Conservation (phyloP, 1,140 invertebrate species). For the Lamellibrachia luymesi region DNA sequence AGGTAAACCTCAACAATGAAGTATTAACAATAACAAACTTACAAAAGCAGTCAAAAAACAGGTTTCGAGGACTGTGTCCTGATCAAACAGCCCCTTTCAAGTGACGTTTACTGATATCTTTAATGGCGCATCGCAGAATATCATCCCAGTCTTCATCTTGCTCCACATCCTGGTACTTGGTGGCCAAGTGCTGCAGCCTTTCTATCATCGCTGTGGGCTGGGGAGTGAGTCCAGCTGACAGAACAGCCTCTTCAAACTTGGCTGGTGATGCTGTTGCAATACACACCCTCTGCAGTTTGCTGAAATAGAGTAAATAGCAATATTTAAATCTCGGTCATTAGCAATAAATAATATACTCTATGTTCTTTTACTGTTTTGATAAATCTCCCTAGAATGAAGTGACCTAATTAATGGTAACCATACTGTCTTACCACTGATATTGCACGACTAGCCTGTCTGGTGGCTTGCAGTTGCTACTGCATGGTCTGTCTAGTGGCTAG, state of each 20-base stretch:
- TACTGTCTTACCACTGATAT: no score
- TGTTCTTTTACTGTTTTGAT: no score
- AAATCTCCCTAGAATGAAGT: not conserved
- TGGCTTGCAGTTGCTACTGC: no score
- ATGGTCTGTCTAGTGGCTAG: no score
- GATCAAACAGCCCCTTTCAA: not conserved
- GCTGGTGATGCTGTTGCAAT: slow-evolving; percentile 58
- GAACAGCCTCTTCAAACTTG: slow-evolving; percentile 57
- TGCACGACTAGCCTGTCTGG: no score
- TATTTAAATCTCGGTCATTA: no score
- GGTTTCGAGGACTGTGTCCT: not conserved
- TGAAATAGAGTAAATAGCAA: not conserved
- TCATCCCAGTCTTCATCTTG: slow-evolving; percentile 51
- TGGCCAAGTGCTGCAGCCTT: slow-evolving; percentile 35
- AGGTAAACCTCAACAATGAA: no score
- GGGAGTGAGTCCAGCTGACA: slow-evolving; percentile 42
- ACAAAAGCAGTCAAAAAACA: not conserved
- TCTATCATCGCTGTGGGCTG: slow-evolving; percentile 25
- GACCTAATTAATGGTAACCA: not conserved
- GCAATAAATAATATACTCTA: not conserved
- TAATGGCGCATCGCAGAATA: slow-evolving; percentile 41
- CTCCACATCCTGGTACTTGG: slow-evolving; percentile 44
- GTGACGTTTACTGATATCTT: not conserved
- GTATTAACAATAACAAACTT: no score
- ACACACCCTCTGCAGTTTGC: slow-evolving; percentile 35